Conservation (phyloP, 2,888 invertebrate species). For the Eupithecia inturbata region DNA sequence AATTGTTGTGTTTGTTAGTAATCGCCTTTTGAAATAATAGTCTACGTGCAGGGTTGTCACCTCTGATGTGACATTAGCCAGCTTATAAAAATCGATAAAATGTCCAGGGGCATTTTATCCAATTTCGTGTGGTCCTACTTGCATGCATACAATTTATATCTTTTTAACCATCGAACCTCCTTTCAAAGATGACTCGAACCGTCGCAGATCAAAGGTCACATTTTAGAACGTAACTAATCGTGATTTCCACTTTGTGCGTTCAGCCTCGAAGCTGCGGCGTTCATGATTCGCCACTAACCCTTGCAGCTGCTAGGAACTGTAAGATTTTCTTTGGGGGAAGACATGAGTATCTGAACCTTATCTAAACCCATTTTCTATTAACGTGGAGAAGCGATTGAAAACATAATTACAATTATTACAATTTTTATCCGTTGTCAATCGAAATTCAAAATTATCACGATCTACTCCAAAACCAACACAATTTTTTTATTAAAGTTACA, state of each 20-base stretch:
- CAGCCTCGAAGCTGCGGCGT: no score
- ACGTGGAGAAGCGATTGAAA: not conserved
- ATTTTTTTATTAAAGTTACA: no score
- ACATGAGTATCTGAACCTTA: not conserved
- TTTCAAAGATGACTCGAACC: not conserved
- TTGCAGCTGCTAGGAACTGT: no score
- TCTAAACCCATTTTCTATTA: not conserved
- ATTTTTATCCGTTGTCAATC: no score
- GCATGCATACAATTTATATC: not conserved
- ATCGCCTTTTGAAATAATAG: slow-evolving; percentile 30
- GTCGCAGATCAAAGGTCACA: not conserved
- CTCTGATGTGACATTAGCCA: not conserved
- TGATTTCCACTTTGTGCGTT: no score
- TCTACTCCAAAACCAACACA: no score
- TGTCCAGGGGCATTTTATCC: not conserved
- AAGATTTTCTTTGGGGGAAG: no score
- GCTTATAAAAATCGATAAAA: not conserved
- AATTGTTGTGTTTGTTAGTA: slow-evolving; percentile 31
- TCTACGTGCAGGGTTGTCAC: slow-evolving; percentile 17
- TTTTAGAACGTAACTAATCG: no score
- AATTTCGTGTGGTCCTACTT: not conserved
- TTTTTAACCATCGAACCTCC: not conserved
- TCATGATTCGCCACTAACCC: no score
- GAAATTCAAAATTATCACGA: no score
- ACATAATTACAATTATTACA: no score